Evolutionary conservation across 2,797 vertebrate species (phyloP).

Genomic region (Syngnathus rostellatus): DNA sequence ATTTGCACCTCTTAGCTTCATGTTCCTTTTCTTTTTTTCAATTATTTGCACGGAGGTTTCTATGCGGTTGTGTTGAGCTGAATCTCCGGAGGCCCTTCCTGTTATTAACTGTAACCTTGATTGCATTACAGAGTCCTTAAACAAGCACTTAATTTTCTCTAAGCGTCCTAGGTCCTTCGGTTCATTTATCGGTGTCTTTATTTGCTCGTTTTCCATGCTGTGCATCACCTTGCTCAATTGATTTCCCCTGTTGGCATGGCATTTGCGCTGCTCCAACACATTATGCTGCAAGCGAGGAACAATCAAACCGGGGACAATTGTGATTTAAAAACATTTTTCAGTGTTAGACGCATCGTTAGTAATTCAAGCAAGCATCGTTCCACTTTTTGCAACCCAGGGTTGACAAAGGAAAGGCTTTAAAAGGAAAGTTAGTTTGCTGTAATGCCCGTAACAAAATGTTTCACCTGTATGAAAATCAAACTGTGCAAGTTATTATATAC

Average conservation of each 20-base stretch:
- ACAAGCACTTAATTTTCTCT: constrained; percentile 44
- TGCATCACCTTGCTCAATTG: constrained; percentile 22
- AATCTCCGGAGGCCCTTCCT: constrained; percentile 26
- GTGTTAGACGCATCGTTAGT: constrained; percentile 19
- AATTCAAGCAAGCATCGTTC: constrained; percentile 24
- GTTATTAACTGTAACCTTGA: constrained; percentile 22
- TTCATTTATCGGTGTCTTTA: constrained; percentile 9
- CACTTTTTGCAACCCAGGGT: too few species aligned
- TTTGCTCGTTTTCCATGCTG: constrained; percentile 9
- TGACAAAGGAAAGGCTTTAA: too few species aligned
- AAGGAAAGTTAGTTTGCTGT: too few species aligned
- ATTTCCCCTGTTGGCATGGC: constrained; percentile 27
- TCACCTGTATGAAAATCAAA: too few species aligned
- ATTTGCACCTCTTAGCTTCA: neutral
- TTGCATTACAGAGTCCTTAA: constrained; percentile 38
- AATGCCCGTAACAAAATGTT: too few species aligned
- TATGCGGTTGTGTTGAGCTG: constrained; percentile 8
- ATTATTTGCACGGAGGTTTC: neutral
- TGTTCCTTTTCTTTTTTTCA: neutral
- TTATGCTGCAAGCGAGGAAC: constrained; percentile 7
- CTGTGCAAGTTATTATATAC: too few species aligned
- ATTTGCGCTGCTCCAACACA: constrained; percentile 30
- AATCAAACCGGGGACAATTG: constrained; percentile 3
- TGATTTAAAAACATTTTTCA: constrained; percentile 22
- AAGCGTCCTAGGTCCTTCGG: constrained; percentile 28